These are phyloP conservation scores for Hoplias malabaricus DNA, from an alignment of 2,113 vertebrate species.

Conservation along the genomic window DNA sequence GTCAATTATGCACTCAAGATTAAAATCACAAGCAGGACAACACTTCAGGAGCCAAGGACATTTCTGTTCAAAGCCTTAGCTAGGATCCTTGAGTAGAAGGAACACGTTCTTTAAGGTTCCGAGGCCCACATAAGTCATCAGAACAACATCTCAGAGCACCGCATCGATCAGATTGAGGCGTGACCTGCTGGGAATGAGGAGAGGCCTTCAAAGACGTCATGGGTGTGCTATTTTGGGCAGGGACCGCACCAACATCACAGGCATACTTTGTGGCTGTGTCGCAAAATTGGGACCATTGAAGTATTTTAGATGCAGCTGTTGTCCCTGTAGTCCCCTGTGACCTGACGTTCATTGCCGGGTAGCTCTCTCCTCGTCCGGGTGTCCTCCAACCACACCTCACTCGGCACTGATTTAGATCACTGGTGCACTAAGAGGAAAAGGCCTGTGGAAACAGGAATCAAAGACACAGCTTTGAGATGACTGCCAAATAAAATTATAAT, in stretches of 20 bases:
- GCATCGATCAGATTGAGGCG: conserved; percentile 14
- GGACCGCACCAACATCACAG: conserved; percentile 28
- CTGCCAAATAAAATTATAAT: conserved; percentile 19
- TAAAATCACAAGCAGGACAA: neutral
- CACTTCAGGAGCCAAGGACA: neutral
- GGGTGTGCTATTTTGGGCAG: conserved; percentile 37
- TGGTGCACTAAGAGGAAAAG: conserved; percentile 5
- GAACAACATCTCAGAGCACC: neutral
- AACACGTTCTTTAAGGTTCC: neutral
- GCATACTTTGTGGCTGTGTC: conserved; percentile 31
- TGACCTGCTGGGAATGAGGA: conserved; percentile 36
- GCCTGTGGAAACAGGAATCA: conserved; percentile 9
- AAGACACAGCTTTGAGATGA: neutral
- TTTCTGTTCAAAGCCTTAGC: neutral
- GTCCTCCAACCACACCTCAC: conserved; percentile 8
- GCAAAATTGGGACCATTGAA: conserved; percentile 30
- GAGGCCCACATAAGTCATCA: neutral
- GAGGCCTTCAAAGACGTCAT: conserved; percentile 21
- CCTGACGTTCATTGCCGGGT: neutral
- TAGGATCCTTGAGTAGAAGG: neutral
- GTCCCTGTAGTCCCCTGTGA: conserved; percentile 31
- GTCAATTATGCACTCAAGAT: neutral
- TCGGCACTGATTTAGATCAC: conserved; percentile 19
- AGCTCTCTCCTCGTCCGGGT: neutral
- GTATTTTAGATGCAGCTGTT: conserved; percentile 44